Percentiles rank a stretch among this genome's conserved stretches.
phyloP scores from a whole-genome alignment of 2,888 invertebrate species.

The Busseola fusca region DNA sequence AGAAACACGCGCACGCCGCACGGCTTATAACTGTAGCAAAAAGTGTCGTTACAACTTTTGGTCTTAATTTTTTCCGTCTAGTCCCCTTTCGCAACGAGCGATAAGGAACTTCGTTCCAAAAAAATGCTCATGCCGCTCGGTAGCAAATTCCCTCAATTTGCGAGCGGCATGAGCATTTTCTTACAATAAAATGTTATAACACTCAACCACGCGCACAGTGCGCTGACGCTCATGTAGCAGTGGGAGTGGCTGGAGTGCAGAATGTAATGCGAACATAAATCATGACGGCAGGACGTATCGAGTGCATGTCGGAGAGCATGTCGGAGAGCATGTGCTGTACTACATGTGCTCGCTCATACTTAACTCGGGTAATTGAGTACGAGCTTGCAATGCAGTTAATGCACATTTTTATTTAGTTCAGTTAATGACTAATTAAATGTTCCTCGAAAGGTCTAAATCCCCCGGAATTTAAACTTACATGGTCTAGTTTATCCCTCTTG shows the following conservation, averaged over 20 bases:
- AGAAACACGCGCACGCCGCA: too few species aligned
- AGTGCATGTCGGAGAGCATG: too few species aligned
- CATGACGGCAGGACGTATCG: slow-evolving; percentile 22
- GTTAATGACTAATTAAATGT: not conserved
- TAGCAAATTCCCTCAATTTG: not conserved
- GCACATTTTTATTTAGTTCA: slow-evolving; percentile 4
- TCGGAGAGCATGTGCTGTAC: slow-evolving; percentile 11
- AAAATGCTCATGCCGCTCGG: too few species aligned
- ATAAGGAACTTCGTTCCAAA: too few species aligned
- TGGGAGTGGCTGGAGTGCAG: not conserved
- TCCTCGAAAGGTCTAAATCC: not conserved
- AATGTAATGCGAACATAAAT: slow-evolving; percentile 28
- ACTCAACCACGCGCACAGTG: not conserved
- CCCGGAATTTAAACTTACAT: not conserved
- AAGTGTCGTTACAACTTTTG: too few species aligned
- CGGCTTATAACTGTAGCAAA: too few species aligned
- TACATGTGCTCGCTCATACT: not conserved
- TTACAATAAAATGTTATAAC: not conserved
- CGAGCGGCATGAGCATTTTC: not conserved
- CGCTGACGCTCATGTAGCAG: not conserved
- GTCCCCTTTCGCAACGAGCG: too few species aligned
- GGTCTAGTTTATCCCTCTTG: not conserved
- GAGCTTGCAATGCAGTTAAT: slow-evolving; percentile 9
- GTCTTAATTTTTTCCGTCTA: too few species aligned
- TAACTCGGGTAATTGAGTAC: slow-evolving; percentile 5